Percentiles rank a stretch among this genome's conserved stretches.
Conservation (phyloP, 2,888 invertebrate genomes). For the Trachelus tabidus region DNA sequence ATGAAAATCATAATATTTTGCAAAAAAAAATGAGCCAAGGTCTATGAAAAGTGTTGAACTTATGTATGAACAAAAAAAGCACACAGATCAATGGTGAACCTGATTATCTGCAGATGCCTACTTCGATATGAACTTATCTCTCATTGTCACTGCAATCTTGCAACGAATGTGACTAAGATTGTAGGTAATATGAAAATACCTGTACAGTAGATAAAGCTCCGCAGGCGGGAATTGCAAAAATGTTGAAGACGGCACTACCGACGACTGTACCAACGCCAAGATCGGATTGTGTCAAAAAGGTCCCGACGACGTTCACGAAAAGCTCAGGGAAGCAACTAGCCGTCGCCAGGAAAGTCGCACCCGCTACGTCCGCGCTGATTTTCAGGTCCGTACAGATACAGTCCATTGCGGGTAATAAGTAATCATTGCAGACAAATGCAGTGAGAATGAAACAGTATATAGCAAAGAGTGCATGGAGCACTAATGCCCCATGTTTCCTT, state of each 20-base stretch:
- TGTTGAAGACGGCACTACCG: slow-evolving; percentile 89
- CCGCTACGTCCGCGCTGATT: slow-evolving; percentile 89
- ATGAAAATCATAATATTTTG: neutral
- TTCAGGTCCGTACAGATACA: slow-evolving; percentile 84
- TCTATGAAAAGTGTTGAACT: neutral
- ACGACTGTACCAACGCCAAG: slow-evolving; percentile 90
- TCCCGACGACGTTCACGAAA: slow-evolving; percentile 91
- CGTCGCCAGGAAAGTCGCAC: slow-evolving; percentile 96
- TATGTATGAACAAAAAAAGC: neutral
- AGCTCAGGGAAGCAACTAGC: slow-evolving; percentile 96
- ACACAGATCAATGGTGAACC: neutral
- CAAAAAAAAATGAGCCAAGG: neutral
- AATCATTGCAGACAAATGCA: slow-evolving; percentile 91
- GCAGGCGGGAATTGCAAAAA: slow-evolving; percentile 84
- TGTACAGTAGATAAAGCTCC: slow-evolving; percentile 80
- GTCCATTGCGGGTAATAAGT: slow-evolving; percentile 91
- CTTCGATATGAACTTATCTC: slow-evolving; percentile 25
- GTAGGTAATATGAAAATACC: slow-evolving; percentile 66
- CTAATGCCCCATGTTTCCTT: slow-evolving; percentile 80
- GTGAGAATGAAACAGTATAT: slow-evolving; percentile 87
- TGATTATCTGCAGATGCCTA: slow-evolving; percentile 18
- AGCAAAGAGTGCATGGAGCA: slow-evolving; percentile 80
- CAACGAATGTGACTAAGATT: slow-evolving; percentile 11
- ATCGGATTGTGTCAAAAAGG: slow-evolving; percentile 84
- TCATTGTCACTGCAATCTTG: slow-evolving; percentile 8